These are phyloP conservation scores for Aphelinus certus DNA, from an alignment of 1,140 invertebrate genomes.

Conservation along the genomic window DNA sequence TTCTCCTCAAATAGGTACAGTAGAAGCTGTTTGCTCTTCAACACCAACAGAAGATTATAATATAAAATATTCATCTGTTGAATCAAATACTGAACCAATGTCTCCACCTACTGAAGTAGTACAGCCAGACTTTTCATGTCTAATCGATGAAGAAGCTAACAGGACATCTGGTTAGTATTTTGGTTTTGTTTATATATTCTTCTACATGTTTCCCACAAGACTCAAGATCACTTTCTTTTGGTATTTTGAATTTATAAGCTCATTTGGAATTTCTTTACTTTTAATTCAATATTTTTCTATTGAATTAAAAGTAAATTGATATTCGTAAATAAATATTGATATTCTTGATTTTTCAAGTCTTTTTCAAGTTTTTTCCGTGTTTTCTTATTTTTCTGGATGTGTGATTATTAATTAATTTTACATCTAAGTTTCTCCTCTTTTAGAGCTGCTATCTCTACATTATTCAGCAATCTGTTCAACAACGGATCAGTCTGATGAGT, in stretches of 20 bases:
- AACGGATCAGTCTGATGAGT: conserved; percentile 54
- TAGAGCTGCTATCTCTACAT: conserved; percentile 59
- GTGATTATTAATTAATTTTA: conserved; percentile 36
- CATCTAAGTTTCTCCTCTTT: conserved; percentile 39
- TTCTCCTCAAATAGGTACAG: conserved; percentile 45
- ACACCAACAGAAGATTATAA: conserved; percentile 46
- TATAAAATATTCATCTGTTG: conserved; percentile 47
- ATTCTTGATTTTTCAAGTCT: too few species aligned
- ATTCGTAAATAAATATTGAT: too few species aligned
- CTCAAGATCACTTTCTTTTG: too few species aligned
- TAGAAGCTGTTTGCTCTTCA: conserved; percentile 46
- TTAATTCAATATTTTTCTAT: neutral
- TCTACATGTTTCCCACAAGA: neutral
- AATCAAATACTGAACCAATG: conserved; percentile 52
- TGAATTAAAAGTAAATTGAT: neutral
- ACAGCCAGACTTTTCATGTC: conserved; percentile 55
- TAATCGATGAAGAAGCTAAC: conserved; percentile 55
- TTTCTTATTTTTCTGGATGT: conserved; percentile 21
- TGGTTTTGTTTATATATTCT: conserved; percentile 3
- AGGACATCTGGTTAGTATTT: conserved; percentile 49
- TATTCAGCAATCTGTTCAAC: conserved; percentile 57
- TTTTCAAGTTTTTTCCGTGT: neutral
- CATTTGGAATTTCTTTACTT: neutral
- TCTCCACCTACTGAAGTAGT: conserved; percentile 51
- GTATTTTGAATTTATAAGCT: neutral